These are phyloP conservation scores for Amblyopsis rosae DNA, from an alignment of 2,113 vertebrate genomes.

Conservation along the genomic window DNA sequence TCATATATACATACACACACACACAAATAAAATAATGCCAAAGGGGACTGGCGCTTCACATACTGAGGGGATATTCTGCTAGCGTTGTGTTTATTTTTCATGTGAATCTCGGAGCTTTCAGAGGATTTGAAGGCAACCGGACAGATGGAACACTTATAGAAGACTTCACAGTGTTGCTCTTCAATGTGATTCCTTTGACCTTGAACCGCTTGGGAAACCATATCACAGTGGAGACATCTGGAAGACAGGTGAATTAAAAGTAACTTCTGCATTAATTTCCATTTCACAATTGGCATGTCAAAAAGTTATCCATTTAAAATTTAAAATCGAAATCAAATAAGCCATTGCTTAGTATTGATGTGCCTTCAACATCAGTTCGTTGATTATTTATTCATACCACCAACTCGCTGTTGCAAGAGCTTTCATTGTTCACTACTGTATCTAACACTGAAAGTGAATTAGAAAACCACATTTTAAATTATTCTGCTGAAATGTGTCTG, in stretches of 20 bases:
- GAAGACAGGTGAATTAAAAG: neutral
- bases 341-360: too few relatives aligned
- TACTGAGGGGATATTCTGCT: conserved; percentile 81
- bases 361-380: too few relatives aligned
- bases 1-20: too few relatives aligned
- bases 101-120: conserved; percentile 82
- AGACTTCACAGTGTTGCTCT: conserved; percentile 90
- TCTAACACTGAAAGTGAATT: too few relatives aligned
- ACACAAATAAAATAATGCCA: neutral
- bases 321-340: too few relatives aligned
- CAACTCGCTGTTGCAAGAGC: too few relatives aligned
- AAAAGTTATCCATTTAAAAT: too few relatives aligned
- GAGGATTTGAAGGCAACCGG: conserved; percentile 92
- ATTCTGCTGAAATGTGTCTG: too few relatives aligned
- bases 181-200: conserved; percentile 90
- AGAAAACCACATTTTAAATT: too few relatives aligned
- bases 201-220: conserved; percentile 85
- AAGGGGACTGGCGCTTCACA: conserved; percentile 57
- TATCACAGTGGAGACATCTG: conserved; percentile 95
- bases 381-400: too few relatives aligned
- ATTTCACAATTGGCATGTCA: neutral
- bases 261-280: too few relatives aligned
- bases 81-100: conserved; percentile 82
- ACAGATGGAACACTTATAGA: conserved; percentile 92
- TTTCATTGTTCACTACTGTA: too few relatives aligned